These are phyloP conservation scores for Brachycybe producta DNA, from an alignment of 2,888 invertebrate genomes.

Conservation along the genomic window DNA sequence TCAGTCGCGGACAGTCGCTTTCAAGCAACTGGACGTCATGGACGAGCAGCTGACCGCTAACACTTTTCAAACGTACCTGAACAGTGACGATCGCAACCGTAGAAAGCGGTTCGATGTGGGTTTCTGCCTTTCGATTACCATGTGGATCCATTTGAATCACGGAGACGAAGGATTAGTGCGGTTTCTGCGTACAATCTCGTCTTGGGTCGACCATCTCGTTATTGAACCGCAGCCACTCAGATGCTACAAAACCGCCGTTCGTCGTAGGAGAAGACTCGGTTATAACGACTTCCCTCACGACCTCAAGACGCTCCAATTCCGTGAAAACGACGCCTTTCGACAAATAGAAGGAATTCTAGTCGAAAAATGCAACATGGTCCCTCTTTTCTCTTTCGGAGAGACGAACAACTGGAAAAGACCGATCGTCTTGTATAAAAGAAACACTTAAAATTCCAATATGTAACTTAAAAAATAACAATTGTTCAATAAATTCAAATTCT, in stretches of 20 bases:
- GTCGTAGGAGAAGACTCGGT: constrained; percentile 51
- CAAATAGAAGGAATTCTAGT: constrained; percentile 47
- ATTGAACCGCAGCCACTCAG: constrained; percentile 78
- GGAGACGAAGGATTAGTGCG: constrained; percentile 55
- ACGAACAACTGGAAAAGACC: constrained; percentile 23
- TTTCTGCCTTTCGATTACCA: constrained; percentile 71
- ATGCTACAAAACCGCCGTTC: constrained; percentile 62
- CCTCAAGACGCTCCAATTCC: constrained; percentile 47
- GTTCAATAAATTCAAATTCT: too few relatives aligned
- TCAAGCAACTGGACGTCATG: constrained; percentile 49
- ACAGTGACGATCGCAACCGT: constrained; percentile 26
- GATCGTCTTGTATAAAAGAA: constrained; percentile 17
- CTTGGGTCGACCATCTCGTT: constrained; percentile 45
- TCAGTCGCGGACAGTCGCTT: constrained; percentile 41
- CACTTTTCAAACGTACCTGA: constrained; percentile 41
- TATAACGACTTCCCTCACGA: constrained; percentile 45
- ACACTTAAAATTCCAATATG: too few relatives aligned
- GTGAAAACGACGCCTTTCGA: constrained; percentile 45
- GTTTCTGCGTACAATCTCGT: constrained; percentile 48
- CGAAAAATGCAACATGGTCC: constrained; percentile 29
- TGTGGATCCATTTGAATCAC: constrained; percentile 82
- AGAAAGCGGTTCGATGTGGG: constrained; percentile 44
- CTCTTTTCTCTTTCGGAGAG: constrained; percentile 19
- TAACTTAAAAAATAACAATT: too few relatives aligned
- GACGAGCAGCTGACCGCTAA: constrained; percentile 30